phyloP scores from a whole-genome alignment of 2,113 vertebrate genomes.

The Semnornis frantzii region DNA sequence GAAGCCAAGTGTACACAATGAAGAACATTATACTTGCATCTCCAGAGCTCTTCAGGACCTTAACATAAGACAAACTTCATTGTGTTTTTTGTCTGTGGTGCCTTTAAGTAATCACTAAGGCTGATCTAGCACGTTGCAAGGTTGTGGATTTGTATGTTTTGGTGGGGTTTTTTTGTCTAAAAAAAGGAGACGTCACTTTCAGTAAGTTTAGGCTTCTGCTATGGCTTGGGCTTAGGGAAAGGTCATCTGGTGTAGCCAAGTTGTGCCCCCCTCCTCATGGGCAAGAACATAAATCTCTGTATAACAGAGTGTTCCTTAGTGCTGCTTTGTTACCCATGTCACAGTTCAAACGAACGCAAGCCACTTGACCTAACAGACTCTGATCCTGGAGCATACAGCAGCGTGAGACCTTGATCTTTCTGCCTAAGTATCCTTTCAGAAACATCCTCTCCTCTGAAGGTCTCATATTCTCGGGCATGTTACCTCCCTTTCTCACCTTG shows the following conservation, averaged over 20 bases:
- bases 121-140: not conserved
- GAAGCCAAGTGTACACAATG: constrained; percentile 35
- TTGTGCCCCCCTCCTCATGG: not conserved
- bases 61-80: not conserved
- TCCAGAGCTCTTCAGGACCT: constrained; percentile 27
- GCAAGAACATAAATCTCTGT: constrained; percentile 3
- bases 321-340: constrained; percentile 59
- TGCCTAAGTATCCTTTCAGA: not conserved
- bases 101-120: not conserved
- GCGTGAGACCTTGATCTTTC: constrained; percentile 43
- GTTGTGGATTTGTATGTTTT: not conserved
- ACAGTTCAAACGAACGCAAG: constrained; percentile 48
- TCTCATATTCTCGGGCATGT: constrained; percentile 1
- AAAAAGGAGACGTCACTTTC: not conserved
- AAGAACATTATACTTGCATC: constrained; percentile 33
- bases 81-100: not conserved
- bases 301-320: not conserved
- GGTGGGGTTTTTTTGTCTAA: too few species aligned
- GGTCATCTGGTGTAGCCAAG: not conserved
- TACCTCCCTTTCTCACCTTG: constrained; percentile 36
- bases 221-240: not conserved
- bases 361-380: constrained; percentile 52
- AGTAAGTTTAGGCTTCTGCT: not conserved
- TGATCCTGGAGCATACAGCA: not conserved
- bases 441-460: constrained; percentile 15